phyloP scores from a whole-genome alignment of 2,888 invertebrate species.

The Temnothorax unifasciatus region DNA sequence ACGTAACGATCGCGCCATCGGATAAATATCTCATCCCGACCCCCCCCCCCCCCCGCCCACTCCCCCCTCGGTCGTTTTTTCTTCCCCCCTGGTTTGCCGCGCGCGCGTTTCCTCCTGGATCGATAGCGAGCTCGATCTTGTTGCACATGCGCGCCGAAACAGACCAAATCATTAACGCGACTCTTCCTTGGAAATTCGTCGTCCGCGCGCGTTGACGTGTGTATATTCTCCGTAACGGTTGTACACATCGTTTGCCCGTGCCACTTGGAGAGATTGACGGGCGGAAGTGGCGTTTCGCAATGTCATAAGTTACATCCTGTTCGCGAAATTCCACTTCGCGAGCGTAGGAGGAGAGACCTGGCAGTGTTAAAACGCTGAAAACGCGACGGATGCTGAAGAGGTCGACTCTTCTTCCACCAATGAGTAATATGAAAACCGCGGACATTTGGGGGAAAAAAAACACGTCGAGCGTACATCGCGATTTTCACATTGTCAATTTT shows the following conservation, averaged over 20 bases:
- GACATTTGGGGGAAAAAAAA: slow-evolving; percentile 28
- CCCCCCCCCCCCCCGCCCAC: too few species aligned
- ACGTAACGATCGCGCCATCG: slow-evolving; percentile 48
- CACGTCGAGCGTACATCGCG: slow-evolving; percentile 8
- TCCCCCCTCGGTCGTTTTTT: slow-evolving; percentile 20
- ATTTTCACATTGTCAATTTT: slow-evolving; percentile 1
- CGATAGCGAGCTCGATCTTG: slow-evolving; percentile 77
- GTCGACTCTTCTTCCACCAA: neutral
- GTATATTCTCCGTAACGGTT: slow-evolving; percentile 17
- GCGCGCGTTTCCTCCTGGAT: slow-evolving; percentile 47
- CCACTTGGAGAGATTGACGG: slow-evolving; percentile 18
- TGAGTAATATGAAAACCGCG: slow-evolving; percentile 35
- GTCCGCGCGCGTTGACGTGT: slow-evolving; percentile 43
- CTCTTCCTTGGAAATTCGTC: slow-evolving; percentile 77
- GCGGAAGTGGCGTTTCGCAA: slow-evolving; percentile 53
- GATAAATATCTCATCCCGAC: slow-evolving; percentile 59
- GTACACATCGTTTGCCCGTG: slow-evolving; percentile 27
- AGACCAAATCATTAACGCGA: slow-evolving; percentile 72
- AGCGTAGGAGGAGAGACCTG: slow-evolving; percentile 51
- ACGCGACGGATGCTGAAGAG: neutral
- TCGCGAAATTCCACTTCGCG: slow-evolving; percentile 38
- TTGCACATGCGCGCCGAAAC: slow-evolving; percentile 75
- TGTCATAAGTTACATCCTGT: slow-evolving; percentile 28
- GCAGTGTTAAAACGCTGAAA: slow-evolving; percentile 48
- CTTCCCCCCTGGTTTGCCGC: neutral